A percentile compares a stretch with the other conserved stretches of the same genome.
Conservation (phyloP, 2,888 invertebrate species). For the Cabera pusaria region DNA sequence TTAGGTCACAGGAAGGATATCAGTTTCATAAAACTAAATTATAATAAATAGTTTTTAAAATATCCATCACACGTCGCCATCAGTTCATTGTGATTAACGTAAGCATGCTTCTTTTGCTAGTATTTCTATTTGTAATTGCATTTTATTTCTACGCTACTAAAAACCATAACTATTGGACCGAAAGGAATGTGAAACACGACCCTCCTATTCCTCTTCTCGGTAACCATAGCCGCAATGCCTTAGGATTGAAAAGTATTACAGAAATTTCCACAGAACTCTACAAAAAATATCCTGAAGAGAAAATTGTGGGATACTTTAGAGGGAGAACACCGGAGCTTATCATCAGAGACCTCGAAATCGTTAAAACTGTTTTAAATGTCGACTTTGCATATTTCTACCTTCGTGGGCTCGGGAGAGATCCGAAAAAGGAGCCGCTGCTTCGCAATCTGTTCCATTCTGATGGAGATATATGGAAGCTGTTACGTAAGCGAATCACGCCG, state of each 20-base stretch:
- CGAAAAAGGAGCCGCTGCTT: constrained; percentile 47
- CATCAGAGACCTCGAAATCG: constrained; percentile 56
- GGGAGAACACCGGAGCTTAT: constrained; percentile 55
- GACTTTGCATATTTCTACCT: constrained; percentile 57
- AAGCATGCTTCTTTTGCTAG: constrained; percentile 35
- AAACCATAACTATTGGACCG: constrained; percentile 56
- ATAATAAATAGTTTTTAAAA: no score
- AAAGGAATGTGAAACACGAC: constrained; percentile 56
- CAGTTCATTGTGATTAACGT: no score
- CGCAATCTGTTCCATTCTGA: constrained; percentile 54
- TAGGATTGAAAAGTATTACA: constrained; percentile 45
- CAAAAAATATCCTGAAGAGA: constrained; percentile 55
- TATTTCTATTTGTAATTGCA: constrained; percentile 30
- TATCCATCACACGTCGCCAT: no score
- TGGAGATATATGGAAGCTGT: constrained; percentile 62
- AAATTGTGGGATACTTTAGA: constrained; percentile 58
- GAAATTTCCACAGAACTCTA: constrained; percentile 48
- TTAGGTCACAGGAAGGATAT: no score
- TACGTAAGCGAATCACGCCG: constrained; percentile 60
- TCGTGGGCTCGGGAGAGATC: constrained; percentile 48
- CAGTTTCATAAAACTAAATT: no score
- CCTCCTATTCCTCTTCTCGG: constrained; percentile 55
- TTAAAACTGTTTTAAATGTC: constrained; percentile 46
- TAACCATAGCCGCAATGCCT: constrained; percentile 45
- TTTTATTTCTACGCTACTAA: constrained; percentile 49